Evolutionary conservation across 2,888 invertebrate species (phyloP), one percentile per base, ranked within the genome.

Genomic region (Drosophila formosana): DNA sequence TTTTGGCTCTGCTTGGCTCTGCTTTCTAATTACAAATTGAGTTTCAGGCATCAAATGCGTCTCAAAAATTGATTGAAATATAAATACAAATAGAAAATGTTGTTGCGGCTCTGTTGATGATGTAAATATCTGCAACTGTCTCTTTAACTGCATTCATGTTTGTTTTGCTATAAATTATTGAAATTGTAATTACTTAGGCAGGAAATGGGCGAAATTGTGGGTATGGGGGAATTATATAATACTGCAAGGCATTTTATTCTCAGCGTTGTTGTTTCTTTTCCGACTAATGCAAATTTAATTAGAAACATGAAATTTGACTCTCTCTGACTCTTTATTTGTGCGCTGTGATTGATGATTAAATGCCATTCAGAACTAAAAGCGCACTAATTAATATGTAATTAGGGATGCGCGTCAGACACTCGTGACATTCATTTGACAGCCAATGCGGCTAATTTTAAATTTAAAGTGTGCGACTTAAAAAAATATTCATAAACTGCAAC

Each of bases 181-280:
- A 88, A 85, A 79, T 78, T 73, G 61, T 82, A 88, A 88, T 88
- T 85, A 88, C 82, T 80, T 85, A 76, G 78, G 78, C 72, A 78
- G 51, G 55, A 34, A 68, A 55, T 61, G 61, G 39, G 37, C n/a
- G 5, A 5, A n/a, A 9, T 7, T 28, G 49, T 41, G 52, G 56
- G 39, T 1, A 18, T 18, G 18, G 18, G 64, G 30, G 6, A 3
- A 5, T 28, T 28, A 56, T 66, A 61, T 53, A 30, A 30, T 57
- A 71, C 43, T 56, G 13, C 8, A 56, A n/a, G 43, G 32, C 55
- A 47, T 55, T 64, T 53, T 51, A 51, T 55, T 45, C 47, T 13
- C 13, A 18, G 18, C 18, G 26, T 34, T 50, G 47, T 52, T 66
- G 50, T 63, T 69, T 41, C 28, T 47, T 28, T 39, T 39, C 18